phyloP scores from a whole-genome alignment of 2,113 vertebrate genomes.

The Corvus cornix region DNA sequence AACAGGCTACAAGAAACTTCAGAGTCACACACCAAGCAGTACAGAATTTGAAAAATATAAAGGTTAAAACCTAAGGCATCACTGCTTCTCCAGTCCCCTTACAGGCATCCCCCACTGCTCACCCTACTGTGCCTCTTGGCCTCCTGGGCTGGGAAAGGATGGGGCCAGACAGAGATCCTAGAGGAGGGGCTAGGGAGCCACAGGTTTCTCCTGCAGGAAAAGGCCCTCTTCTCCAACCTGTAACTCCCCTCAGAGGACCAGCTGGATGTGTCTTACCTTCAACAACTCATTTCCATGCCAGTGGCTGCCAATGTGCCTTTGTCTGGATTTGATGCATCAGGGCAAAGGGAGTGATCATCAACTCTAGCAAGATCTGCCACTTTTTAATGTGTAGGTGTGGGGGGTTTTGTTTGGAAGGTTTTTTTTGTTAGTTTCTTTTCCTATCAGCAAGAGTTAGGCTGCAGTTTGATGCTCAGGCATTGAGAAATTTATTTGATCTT shows the following conservation, averaged over 20 bases:
- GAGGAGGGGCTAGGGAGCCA: background rate
- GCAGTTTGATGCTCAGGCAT: background rate
- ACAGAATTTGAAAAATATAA: too few species aligned
- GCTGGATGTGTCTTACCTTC: background rate
- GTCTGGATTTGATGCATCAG: background rate
- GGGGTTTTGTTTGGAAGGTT: fast-evolving
- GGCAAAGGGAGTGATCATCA: background rate
- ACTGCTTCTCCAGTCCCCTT: background rate
- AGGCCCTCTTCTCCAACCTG: background rate
- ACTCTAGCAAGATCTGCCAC: background rate
- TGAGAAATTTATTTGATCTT: background rate
- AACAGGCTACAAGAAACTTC: too few species aligned
- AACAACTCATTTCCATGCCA: background rate
- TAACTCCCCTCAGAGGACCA: background rate
- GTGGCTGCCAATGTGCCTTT: background rate
- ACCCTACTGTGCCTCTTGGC: background rate
- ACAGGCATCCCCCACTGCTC: background rate
- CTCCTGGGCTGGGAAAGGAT: background rate
- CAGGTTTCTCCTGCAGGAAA: background rate
- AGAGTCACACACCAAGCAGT: too few species aligned
- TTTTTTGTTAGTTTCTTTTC: background rate
- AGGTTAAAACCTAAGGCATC: too few species aligned
- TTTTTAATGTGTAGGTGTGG: background rate
- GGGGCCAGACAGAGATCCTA: background rate
- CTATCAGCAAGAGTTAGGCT: background rate